Percentiles rank a stretch among this genome's conserved stretches.
phyloP scores from a whole-genome alignment of 2,888 invertebrate species.

The Brassicogethes aeneus region DNA sequence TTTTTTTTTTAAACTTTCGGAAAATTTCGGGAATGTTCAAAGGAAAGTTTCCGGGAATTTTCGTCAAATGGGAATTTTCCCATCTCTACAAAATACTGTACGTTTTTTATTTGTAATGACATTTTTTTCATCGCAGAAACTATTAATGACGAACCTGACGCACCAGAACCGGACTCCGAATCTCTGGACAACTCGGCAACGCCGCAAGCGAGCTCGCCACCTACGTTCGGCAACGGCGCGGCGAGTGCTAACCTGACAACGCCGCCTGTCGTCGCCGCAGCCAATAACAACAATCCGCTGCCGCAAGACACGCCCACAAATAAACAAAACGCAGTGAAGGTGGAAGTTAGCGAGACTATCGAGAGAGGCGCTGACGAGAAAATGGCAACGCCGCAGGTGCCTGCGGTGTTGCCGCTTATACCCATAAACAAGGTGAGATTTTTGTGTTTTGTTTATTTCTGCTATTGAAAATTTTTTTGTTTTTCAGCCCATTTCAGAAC shows the following conservation, averaged over 20 bases:
- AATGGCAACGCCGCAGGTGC: slow-evolving; percentile 7
- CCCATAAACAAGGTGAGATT: not conserved
- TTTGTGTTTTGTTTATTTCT: not conserved
- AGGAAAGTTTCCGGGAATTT: no score
- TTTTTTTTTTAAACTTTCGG: no score
- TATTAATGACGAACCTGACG: slow-evolving; percentile 57
- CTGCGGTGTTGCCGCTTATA: no score
- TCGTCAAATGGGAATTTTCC: no score
- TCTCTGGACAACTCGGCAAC: slow-evolving; percentile 39
- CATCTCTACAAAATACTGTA: no score
- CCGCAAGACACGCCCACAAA: not conserved
- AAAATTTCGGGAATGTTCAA: no score
- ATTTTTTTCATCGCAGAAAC: no score
- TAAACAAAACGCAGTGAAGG: not conserved
- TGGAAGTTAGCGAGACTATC: slow-evolving; percentile 6
- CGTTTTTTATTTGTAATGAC: no score
- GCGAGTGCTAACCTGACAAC: slow-evolving; percentile 1
- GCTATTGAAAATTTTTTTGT: not conserved
- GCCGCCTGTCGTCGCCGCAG: slow-evolving; percentile 4
- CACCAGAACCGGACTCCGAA: slow-evolving; percentile 35
- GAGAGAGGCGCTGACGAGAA: no score
- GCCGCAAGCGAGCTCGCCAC: slow-evolving; percentile 21
- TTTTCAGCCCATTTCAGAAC: slow-evolving; percentile 12
- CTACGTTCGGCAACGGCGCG: slow-evolving; percentile 1
- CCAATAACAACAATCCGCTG: slow-evolving; percentile 1